Conservation (phyloP, 2,113 vertebrate species). For the Chelonoidis abingdonii region DNA sequence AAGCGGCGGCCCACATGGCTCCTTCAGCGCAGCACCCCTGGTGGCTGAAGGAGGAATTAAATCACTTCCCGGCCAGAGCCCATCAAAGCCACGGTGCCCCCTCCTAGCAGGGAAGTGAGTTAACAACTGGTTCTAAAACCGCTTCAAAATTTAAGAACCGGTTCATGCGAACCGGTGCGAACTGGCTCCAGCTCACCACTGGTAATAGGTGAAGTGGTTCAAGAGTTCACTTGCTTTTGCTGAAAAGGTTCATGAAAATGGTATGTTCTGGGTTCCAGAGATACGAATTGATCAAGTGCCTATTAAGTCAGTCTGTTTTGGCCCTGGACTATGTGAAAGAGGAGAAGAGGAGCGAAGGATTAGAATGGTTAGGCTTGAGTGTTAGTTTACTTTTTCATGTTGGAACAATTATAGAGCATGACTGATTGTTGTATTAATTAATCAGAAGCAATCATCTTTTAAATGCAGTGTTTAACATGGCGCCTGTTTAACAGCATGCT, state of each 20-base stretch:
- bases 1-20: too few species aligned
- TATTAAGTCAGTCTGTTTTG: not conserved
- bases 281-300: not conserved
- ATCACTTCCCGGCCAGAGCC: too few species aligned
- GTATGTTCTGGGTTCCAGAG: not conserved
- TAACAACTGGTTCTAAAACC: too few species aligned
- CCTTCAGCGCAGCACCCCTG: too few species aligned
- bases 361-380: not conserved
- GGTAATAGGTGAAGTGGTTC: not conserved
- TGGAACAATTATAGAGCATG: not conserved
- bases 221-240: not conserved
- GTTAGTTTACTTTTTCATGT: constrained; percentile 41
- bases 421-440: constrained; percentile 50
- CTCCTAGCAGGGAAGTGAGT: too few species aligned
- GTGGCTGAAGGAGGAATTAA: too few species aligned
- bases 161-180: too few species aligned
- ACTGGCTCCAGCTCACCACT: too few species aligned
- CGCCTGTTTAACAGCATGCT: constrained; percentile 22
- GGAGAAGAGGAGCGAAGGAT: constrained; percentile 7
- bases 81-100: too few species aligned
- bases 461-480: constrained; percentile 40
- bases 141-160: too few species aligned
- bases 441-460: constrained; percentile 51
- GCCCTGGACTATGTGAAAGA: constrained; percentile 8
- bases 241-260: not conserved